Conservation (phyloP, 2,888 invertebrate species). For the Acanthosepion pharaonis region DNA sequence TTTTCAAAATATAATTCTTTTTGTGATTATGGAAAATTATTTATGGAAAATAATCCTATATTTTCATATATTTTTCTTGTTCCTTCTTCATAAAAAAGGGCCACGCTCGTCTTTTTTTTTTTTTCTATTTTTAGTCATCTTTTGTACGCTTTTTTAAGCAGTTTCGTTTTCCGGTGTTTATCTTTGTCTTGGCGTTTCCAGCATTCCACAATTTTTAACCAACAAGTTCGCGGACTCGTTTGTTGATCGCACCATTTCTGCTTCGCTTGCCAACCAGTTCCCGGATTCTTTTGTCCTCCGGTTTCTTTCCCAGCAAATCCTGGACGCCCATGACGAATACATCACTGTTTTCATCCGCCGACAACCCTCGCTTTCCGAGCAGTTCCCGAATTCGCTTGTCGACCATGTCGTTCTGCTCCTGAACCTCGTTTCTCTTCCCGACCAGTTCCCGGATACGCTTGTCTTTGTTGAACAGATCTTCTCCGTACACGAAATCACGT, state of each 20-base stretch:
- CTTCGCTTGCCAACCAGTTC: conserved; percentile 6
- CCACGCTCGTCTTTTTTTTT: background rate
- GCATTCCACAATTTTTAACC: background rate
- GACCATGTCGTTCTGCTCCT: background rate
- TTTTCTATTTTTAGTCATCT: background rate
- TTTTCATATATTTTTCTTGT: background rate
- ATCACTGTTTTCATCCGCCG: background rate
- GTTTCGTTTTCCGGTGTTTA: background rate
- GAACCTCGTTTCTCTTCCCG: background rate
- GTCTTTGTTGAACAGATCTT: background rate
- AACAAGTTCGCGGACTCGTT: background rate
- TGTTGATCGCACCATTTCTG: background rate
- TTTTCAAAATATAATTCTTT: too few relatives aligned
- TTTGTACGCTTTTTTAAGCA: background rate
- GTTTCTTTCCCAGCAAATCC: background rate
- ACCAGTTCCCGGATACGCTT: conserved; percentile 33
- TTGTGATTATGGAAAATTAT: too few relatives aligned
- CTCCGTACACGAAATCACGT: conserved; percentile 6
- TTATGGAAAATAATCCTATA: too few relatives aligned
- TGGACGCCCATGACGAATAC: background rate
- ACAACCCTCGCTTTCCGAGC: background rate
- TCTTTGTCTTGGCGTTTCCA: background rate
- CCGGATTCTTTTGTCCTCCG: background rate
- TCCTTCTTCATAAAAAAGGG: background rate
- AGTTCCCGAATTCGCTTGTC: conserved; percentile 37